These are phyloP conservation scores for Rhopilema esculentum DNA, from an alignment of 30 jellyfish, hydroid and myxozoan species.

Conservation along the genomic window DNA sequence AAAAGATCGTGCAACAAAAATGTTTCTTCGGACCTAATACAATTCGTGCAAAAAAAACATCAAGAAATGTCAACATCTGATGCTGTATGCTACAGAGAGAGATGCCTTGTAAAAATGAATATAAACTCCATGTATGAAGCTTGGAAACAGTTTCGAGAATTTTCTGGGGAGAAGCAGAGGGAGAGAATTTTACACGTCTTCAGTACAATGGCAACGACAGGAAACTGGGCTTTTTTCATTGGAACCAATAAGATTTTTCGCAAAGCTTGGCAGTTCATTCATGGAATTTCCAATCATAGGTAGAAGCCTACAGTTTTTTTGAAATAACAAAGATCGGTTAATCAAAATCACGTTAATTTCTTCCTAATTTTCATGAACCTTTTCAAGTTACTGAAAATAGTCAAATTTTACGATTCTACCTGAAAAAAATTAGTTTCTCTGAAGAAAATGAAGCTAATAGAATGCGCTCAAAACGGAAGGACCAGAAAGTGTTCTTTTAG, in stretches of 20 bases:
- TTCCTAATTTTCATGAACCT: not conserved
- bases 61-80: not conserved
- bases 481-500: not conserved
- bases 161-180: not conserved
- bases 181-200: slow-evolving; percentile 1
- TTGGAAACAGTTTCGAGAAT: not conserved
- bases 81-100: not conserved
- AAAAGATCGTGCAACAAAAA: not conserved
- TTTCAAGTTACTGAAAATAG: not conserved
- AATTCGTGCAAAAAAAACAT: not conserved
- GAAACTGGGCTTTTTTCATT: not conserved
- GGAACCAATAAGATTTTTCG: not conserved
- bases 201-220: not conserved
- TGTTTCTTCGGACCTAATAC: not conserved
- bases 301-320: not conserved
- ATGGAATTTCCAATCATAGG: not conserved
- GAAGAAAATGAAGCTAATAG: not conserved
- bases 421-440: not conserved
- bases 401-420: not conserved
- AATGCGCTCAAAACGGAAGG: not conserved
- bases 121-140: not conserved
- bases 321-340: not conserved
- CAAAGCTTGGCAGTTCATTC: slow-evolving; percentile 1
- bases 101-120: not conserved
- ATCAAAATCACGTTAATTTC: not conserved